phyloP scores from a whole-genome alignment of 2,113 vertebrate genomes.

The Morone saxatilis region DNA sequence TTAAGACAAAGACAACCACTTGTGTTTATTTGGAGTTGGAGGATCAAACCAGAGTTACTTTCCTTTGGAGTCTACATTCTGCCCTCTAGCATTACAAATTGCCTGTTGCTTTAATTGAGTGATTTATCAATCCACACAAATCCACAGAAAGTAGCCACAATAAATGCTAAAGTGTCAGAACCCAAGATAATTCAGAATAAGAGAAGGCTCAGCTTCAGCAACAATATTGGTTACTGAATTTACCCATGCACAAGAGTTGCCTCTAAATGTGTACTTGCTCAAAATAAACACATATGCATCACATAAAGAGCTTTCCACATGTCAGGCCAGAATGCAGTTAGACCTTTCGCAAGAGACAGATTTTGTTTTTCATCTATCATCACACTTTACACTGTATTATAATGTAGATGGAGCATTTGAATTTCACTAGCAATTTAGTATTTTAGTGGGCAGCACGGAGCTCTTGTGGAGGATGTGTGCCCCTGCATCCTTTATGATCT shows the following conservation, averaged over 20 bases:
- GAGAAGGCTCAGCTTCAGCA: background rate
- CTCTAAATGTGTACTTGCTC: background rate
- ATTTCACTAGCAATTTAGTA: constrained; percentile 1
- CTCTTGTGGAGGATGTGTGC: background rate
- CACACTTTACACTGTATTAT: background rate
- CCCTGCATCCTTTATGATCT: constrained; percentile 13
- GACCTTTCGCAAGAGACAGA: background rate
- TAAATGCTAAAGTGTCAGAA: background rate
- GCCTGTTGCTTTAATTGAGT: too few relatives aligned
- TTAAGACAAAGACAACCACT: too few relatives aligned
- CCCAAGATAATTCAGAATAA: background rate
- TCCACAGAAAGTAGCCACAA: background rate
- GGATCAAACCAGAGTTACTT: too few relatives aligned
- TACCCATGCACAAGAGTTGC: background rate
- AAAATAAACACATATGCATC: background rate
- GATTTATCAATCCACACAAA: too few relatives aligned
- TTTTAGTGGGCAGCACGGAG: background rate
- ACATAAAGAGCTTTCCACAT: background rate
- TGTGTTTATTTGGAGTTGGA: too few relatives aligned
- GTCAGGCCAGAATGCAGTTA: background rate
- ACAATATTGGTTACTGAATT: background rate
- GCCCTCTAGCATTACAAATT: too few relatives aligned
- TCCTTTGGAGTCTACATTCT: too few relatives aligned
- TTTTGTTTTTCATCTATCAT: background rate
- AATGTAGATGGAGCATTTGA: background rate